Evolutionary conservation across 2,888 invertebrate genomes (phyloP), one percentile per base, ranked within the genome.

Genomic region (Arctia plantaginis): DNA sequence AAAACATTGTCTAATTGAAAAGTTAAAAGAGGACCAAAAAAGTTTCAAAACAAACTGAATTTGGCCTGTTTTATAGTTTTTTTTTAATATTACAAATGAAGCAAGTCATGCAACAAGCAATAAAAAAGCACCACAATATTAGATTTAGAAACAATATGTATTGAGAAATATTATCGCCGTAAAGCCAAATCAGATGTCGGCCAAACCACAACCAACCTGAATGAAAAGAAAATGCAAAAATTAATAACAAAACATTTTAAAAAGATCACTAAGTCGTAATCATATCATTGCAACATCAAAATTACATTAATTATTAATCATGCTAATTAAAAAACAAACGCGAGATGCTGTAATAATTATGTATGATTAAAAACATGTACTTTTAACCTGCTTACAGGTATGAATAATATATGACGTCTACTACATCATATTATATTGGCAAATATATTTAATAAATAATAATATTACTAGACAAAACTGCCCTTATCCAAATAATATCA

Each of bases 201-300:
- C 78, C 78, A 68, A 67, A n/a, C 77, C 44, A 35, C 76, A 84
- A 84, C 75, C 82, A 80, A 82, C 85, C 83, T 83, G 77, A 71
- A 84, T 47, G 74, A 69, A 80, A 84, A 77, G 66, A 80, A 82
- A 84, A 44, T 73, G 68, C 67, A 74, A 33, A 65, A 51, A 70
- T 82, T 77, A 77, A 69, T 65, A 13, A 73, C 13, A 66, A 35
- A 27, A n/a, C 3, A 55, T n/a, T 23, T 27, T 10, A n/a, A 27
- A 27, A 59, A 59, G 2, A 59, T 27, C 3, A 8, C n/a, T 3
- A 55, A 55, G 12, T 27, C 30, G 59, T 62, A 30, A 27, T 13
- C 27, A 13, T 15, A 15, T 30, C 4, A 62, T 62, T 62, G 13
- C 59, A 4, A 27, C 18, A 62, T 62, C 30, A 62, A 62, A 59